Evolutionary conservation across 2,888 invertebrate genomes (phyloP).

Genomic region (Mechanitis mazaeus): DNA sequence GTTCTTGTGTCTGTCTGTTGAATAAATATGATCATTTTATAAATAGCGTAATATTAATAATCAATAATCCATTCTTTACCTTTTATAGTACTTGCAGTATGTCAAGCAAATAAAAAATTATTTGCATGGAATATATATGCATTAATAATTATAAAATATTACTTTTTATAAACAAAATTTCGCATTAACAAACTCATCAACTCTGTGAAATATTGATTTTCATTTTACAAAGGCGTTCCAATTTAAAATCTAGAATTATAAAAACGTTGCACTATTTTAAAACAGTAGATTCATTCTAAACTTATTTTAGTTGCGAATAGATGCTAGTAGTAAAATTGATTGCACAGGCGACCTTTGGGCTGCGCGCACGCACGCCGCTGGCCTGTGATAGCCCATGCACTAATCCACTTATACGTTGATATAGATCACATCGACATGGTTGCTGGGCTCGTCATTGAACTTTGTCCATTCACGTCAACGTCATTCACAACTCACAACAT

Average conservation of each 20-base stretch:
- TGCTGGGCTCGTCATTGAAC: constrained; percentile 43
- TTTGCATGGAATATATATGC: background rate
- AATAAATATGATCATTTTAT: no score
- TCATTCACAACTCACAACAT: constrained; percentile 24
- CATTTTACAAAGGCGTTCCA: background rate
- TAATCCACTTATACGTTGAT: constrained; percentile 53
- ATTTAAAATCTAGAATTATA: background rate
- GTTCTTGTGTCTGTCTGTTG: no score
- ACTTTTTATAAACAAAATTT: background rate
- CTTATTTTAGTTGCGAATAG: constrained; percentile 32
- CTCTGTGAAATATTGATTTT: background rate
- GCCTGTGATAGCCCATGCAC: constrained; percentile 53
- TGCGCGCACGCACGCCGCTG: constrained; percentile 41
- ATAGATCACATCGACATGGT: constrained; percentile 29
- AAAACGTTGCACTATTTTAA: constrained; percentile 4
- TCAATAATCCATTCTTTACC: no score
- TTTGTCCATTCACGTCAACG: constrained; percentile 31
- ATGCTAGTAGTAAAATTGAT: constrained; percentile 37
- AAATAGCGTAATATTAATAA: no score
- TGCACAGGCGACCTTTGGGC: constrained; percentile 54
- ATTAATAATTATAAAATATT: background rate
- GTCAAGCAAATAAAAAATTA: background rate
- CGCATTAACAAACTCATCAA: background rate
- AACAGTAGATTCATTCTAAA: constrained; percentile 11
- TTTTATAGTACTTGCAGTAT: no score